Percentiles rank a stretch among this genome's conserved stretches.
Evolutionary conservation across 2,797 vertebrate species (phyloP).

Genomic region (Rousettus madagascariensis): DNA sequence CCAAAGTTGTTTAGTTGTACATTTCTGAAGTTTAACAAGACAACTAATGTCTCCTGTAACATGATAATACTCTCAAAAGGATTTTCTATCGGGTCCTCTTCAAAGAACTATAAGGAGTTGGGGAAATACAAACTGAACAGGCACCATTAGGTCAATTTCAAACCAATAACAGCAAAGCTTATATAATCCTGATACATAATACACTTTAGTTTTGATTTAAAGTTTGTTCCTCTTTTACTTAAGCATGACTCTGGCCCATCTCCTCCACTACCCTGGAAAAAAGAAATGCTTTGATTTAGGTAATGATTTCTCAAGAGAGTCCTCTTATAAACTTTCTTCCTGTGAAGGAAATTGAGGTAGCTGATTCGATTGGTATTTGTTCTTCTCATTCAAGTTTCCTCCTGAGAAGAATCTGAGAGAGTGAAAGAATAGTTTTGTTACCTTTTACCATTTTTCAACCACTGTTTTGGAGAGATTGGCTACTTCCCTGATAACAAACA

Average conservation of each 20-base stretch:
- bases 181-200: not conserved
- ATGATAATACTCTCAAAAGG: not conserved
- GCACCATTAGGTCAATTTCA: not conserved
- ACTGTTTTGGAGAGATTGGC: not conserved
- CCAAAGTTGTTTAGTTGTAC: not conserved
- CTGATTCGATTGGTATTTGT: not conserved
- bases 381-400: not conserved
- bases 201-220: not conserved
- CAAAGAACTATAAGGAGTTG: not conserved
- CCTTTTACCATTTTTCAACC: not conserved
- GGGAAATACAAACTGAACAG: not conserved
- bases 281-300: slow-evolving; percentile 25
- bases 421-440: not conserved
- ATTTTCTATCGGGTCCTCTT: not conserved
- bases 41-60: not conserved
- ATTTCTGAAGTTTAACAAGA: slow-evolving; percentile 12
- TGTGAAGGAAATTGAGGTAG: not conserved
- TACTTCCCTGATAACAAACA: slow-evolving; percentile 57
- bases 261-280: not conserved
- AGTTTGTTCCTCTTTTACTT: not conserved
- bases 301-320: slow-evolving; percentile 26
- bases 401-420: slow-evolving; percentile 47
- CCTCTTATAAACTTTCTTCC: not conserved
- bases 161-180: not conserved
- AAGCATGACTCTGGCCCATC: not conserved